These are phyloP conservation scores for Phasia obesa DNA, from an alignment of 2,888 invertebrate species.

Conservation along the genomic window DNA sequence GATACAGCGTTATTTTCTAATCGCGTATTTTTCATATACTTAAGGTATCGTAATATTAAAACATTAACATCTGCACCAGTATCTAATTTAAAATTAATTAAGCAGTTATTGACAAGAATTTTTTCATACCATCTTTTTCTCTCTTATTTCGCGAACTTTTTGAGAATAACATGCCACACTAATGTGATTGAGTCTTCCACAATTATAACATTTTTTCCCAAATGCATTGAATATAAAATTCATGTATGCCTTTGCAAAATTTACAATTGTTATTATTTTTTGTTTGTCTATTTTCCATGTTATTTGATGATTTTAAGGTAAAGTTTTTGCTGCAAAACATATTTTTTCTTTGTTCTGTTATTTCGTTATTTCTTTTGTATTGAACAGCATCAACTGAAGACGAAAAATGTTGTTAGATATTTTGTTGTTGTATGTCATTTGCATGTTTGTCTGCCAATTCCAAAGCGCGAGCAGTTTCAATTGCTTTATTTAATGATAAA, in stretches of 20 bases:
- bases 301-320: conserved; percentile 3
- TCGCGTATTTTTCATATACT: too few relatives aligned
- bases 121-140: too few relatives aligned
- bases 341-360: conserved; percentile 8
- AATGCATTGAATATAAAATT: conserved; percentile 58
- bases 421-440: conserved; percentile 61
- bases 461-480: conserved; percentile 39
- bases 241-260: conserved; percentile 61
- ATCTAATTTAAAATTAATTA: too few relatives aligned
- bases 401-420: conserved; percentile 10
- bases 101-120: too few relatives aligned
- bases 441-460: conserved; percentile 51
- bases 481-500: conserved; percentile 43
- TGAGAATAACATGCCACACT: conserved; percentile 52
- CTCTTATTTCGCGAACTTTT: conserved; percentile 40
- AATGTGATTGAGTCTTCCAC: conserved; percentile 51
- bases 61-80: too few relatives aligned
- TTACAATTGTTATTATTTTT: conserved; percentile 33
- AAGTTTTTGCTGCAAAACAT: conserved; percentile 4
- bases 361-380: conserved; percentile 11
- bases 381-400: conserved; percentile 23
- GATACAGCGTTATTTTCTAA: too few relatives aligned
- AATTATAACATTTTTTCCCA: conserved; percentile 51
- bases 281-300: conserved; percentile 4
- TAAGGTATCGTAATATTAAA: too few relatives aligned